A percentile compares a stretch with the other conserved stretches of the same genome.
These are phyloP conservation scores for Volucella zonaria DNA, from an alignment of 2,888 invertebrate genomes.

Conservation along the genomic window DNA sequence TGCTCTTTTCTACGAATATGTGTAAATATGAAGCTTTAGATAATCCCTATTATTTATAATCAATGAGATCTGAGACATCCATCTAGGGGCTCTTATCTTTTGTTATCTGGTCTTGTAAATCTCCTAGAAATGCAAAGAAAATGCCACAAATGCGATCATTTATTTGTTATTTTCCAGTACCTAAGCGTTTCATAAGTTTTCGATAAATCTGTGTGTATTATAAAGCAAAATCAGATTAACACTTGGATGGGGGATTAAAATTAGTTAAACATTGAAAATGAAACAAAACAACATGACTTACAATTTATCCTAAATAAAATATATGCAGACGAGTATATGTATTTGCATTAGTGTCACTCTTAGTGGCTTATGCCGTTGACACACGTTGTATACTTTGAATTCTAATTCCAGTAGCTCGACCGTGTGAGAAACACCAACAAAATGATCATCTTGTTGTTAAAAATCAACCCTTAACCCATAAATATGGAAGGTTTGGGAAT, in stretches of 20 bases:
- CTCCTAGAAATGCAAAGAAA: conserved; percentile 22
- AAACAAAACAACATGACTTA: conserved; percentile 29
- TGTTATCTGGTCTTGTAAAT: conserved; percentile 49
- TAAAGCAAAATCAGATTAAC: conserved; percentile 42
- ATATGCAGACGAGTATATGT: conserved; percentile 38
- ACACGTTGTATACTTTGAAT: conserved; percentile 32
- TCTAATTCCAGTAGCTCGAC: conserved; percentile 11
- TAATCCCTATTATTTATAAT: conserved; percentile 70
- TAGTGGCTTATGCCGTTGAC: conserved; percentile 27
- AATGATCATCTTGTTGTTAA: neutral
- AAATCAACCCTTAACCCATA: no score
- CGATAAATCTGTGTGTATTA: conserved; percentile 51
- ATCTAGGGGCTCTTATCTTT: conserved; percentile 9
- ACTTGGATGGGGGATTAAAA: conserved; percentile 25
- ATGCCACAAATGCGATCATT: conserved; percentile 13
- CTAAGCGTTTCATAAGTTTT: conserved; percentile 42
- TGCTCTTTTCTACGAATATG: neutral
- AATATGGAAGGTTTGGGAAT: no score
- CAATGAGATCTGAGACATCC: conserved; percentile 66
- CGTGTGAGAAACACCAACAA: conserved; percentile 1
- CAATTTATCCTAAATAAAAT: conserved; percentile 27
- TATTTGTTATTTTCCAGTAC: neutral
- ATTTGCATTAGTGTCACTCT: conserved; percentile 43
- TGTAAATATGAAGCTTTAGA: conserved; percentile 41
- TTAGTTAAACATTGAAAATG: conserved; percentile 44